These are phyloP conservation scores for Poeciliopsis turrubarensis DNA, from an alignment of 2,113 vertebrate species.

Conservation along the genomic window DNA sequence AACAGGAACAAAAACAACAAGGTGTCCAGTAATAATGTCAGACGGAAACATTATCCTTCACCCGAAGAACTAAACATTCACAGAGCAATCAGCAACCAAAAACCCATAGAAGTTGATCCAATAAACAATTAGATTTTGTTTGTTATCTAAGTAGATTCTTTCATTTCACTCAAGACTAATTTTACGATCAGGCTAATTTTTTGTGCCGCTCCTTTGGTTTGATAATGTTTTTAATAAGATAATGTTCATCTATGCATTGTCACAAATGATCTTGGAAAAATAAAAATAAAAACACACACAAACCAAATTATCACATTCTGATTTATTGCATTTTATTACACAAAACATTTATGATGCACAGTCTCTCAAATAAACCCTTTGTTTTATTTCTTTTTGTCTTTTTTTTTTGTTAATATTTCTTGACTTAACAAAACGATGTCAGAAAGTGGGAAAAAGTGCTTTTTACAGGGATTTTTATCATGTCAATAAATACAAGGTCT, in stretches of 20 bases:
- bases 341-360: constrained; percentile 96
- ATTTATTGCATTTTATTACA: constrained; percentile 91
- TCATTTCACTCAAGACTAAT: background rate
- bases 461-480: constrained; percentile 92
- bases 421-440: constrained; percentile 91
- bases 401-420: constrained; percentile 67
- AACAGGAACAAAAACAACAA: background rate
- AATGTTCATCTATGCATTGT: constrained; percentile 12
- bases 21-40: background rate
- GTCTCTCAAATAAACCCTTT: constrained; percentile 84
- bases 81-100: background rate
- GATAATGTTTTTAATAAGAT: background rate
- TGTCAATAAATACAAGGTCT: constrained; percentile 97
- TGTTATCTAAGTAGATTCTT: background rate
- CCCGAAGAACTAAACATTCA: background rate
- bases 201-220: background rate
- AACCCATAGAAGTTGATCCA: background rate
- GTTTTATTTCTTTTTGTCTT: constrained; percentile 70
- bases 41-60: no score
- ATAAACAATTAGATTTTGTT: background rate
- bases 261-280: constrained; percentile 32
- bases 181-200: background rate
- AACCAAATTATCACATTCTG: constrained; percentile 63
- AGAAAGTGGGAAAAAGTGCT: constrained; percentile 90
- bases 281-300: constrained; percentile 9